phyloP scores from a whole-genome alignment of 2,888 invertebrate genomes.

The Petrolisthes manimaculis region DNA sequence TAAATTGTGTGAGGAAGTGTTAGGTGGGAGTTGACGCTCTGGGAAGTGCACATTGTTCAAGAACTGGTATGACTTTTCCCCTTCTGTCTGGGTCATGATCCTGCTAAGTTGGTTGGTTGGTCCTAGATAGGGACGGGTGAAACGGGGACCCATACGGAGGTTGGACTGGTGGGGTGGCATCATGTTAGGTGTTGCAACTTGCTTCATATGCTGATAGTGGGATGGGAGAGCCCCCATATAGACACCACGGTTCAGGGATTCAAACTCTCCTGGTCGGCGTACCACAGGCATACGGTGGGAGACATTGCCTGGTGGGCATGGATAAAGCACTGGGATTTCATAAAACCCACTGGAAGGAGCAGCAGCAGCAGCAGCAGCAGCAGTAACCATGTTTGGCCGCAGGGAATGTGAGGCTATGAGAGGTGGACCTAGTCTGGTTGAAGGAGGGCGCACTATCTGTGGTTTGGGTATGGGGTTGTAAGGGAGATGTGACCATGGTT shows the following conservation, averaged over 20 bases:
- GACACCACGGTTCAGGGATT: conserved; percentile 23
- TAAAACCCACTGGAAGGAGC: conserved; percentile 36
- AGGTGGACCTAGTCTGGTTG: conserved; percentile 40
- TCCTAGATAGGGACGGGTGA: conserved; percentile 15
- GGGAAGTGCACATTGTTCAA: conserved; percentile 62
- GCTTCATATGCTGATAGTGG: conserved; percentile 45
- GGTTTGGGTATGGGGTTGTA: conserved; percentile 27
- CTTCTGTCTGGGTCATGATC: conserved; percentile 40
- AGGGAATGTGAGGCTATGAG: conserved; percentile 42
- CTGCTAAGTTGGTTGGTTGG: conserved; percentile 31
- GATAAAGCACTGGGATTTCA: conserved; percentile 34
- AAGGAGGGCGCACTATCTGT: conserved; percentile 36
- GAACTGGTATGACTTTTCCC: conserved; percentile 56
- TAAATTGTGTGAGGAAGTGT: conserved; percentile 16
- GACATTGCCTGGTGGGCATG: conserved; percentile 21
- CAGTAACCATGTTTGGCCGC: conserved; percentile 19
- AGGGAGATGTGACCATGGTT: conserved; percentile 43
- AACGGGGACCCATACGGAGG: conserved; percentile 20
- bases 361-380: too few species aligned
- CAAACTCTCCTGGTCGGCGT: conserved; percentile 32
- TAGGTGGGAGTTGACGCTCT: conserved; percentile 50
- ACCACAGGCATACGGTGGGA: conserved; percentile 41
- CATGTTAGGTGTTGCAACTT: conserved; percentile 17
- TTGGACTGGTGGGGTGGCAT: conserved; percentile 17
- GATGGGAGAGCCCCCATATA: conserved; percentile 44